Conservation (phyloP, 2,113 vertebrate species). For the Pseudolaguvia tuberculata region DNA sequence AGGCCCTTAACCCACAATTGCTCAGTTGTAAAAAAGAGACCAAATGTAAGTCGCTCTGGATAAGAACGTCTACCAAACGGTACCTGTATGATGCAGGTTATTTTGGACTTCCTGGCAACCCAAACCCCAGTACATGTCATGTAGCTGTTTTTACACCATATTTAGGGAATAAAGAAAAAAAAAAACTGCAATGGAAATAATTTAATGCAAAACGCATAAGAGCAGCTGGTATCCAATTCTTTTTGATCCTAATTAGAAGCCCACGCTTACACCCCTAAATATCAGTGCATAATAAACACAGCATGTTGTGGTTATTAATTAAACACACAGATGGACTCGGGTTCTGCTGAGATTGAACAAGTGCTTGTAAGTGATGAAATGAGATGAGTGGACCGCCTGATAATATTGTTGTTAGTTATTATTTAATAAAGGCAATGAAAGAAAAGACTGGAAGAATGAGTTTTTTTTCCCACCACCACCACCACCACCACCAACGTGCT, state of each 20-base stretch:
- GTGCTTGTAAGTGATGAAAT: neutral
- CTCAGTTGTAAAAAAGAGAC: too few species aligned
- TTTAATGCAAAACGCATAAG: neutral
- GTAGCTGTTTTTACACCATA: too few species aligned
- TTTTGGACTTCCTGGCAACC: too few species aligned
- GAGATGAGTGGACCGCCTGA: neutral
- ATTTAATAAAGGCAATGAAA: neutral
- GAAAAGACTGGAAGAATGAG: neutral
- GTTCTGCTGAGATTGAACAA: neutral
- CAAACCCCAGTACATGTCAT: too few species aligned
- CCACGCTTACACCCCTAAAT: neutral
- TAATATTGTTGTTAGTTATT: neutral
- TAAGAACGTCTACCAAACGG: too few species aligned
- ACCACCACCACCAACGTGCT: conserved; percentile 1
- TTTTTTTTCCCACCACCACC: too few species aligned
- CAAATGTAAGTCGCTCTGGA: too few species aligned
- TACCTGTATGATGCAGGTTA: too few species aligned
- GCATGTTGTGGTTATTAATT: conserved; percentile 1
- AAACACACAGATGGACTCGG: conserved; percentile 2
- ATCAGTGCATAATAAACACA: conserved; percentile 11
- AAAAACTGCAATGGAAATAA: neutral
- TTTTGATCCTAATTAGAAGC: neutral
- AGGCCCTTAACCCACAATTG: too few species aligned
- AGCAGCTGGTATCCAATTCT: neutral
- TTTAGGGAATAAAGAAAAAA: neutral